Conservation (phyloP, 2,113 vertebrate genomes). For the Orientallactaga bullata region DNA sequence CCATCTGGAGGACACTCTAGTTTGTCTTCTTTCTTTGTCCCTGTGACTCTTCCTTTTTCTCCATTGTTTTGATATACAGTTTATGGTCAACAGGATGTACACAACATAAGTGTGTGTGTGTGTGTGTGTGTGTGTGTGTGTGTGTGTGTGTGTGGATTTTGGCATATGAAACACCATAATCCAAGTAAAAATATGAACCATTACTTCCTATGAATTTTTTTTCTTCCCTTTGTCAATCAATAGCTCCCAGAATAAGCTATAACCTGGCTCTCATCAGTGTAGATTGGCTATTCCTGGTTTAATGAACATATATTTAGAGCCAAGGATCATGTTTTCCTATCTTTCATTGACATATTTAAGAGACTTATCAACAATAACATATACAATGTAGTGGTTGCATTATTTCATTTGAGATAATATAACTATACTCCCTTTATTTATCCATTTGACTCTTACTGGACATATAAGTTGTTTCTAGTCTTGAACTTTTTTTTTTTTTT, state of each 20-base stretch:
- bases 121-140: too few species aligned
- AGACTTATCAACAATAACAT: background rate
- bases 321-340: background rate
- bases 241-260: background rate
- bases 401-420: background rate
- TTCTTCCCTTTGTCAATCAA: background rate
- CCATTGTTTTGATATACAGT: background rate
- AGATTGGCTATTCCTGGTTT: slow-evolving; percentile 17
- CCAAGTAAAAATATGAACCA: background rate
- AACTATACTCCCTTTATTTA: background rate
- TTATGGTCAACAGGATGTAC: background rate
- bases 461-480: background rate
- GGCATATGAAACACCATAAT: background rate
- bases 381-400: background rate
- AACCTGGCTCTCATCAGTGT: background rate
- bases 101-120: background rate
- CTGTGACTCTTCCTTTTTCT: background rate
- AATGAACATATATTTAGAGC: background rate
- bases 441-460: background rate
- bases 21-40: background rate
- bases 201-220: background rate
- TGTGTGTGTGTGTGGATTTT: too few species aligned
- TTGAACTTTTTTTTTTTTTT: background rate
- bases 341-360: background rate
- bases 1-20: background rate